Percentiles rank a stretch among this genome's conserved stretches.
Evolutionary conservation across 2,113 vertebrate genomes (phyloP).

Genomic region (Glaucomys volans): DNA sequence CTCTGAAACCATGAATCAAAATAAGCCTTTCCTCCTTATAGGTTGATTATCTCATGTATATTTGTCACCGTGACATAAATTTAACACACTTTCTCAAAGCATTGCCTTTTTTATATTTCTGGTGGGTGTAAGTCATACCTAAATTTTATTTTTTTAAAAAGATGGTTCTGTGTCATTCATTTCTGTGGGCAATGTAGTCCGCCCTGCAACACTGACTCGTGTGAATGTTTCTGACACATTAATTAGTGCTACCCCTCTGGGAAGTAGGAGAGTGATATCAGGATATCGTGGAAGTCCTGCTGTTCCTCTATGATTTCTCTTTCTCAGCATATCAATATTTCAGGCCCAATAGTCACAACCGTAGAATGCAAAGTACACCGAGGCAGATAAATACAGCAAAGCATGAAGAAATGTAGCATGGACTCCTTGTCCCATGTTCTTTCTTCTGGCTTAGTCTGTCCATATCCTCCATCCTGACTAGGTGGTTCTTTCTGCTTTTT

Average conservation of each 20-base stretch:
- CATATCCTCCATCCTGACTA: not conserved
- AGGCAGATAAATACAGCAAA: not conserved
- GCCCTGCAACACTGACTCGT: not conserved
- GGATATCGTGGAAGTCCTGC: not conserved
- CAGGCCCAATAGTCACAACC: not conserved
- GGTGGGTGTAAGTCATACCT: too few species aligned
- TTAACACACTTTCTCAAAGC: not conserved
- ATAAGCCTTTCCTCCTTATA: not conserved
- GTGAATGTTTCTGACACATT: not conserved
- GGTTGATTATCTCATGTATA: not conserved
- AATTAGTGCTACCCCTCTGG: not conserved
- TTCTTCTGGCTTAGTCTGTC: not conserved
- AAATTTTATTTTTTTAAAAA: not conserved
- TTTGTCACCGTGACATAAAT: not conserved
- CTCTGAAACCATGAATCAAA: not conserved
- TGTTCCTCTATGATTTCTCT: not conserved
- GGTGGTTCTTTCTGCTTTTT: not conserved
- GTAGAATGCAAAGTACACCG: not conserved
- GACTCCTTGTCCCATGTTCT: not conserved
- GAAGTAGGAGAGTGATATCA: not conserved
- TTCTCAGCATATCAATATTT: not conserved
- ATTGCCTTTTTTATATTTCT: not conserved
- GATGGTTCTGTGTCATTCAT: not conserved
- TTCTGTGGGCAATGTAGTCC: not conserved
- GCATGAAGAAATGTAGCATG: accelerated